Conservation (phyloP, 2,113 vertebrate genomes). For the Semnornis frantzii region DNA sequence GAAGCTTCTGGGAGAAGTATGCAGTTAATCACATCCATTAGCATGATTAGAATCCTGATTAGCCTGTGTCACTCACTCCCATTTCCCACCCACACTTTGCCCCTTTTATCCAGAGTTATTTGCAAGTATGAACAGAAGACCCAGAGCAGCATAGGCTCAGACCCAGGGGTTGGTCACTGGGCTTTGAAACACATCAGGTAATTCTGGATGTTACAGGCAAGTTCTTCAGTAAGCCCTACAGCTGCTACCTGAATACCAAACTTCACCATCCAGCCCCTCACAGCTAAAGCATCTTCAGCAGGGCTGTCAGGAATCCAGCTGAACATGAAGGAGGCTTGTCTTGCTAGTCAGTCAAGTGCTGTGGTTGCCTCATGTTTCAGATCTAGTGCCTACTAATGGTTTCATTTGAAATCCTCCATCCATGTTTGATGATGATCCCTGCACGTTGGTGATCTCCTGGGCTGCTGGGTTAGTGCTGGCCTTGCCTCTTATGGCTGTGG, state of each 20-base stretch:
- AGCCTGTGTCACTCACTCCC: constrained; percentile 45
- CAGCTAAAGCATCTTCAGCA: not conserved
- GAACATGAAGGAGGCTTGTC: not conserved
- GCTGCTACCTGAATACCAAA: not conserved
- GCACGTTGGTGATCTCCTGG: fast-evolving
- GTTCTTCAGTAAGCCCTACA: not conserved
- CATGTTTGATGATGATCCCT: not conserved
- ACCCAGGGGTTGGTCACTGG: not conserved
- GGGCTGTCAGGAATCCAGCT: not conserved
- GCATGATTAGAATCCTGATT: constrained; percentile 56
- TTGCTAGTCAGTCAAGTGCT: not conserved
- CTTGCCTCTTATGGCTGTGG: not conserved
- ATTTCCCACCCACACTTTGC: not conserved
- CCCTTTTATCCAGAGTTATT: not conserved
- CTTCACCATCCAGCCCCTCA: not conserved
- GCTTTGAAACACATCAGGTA: not conserved
- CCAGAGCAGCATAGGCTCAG: not conserved
- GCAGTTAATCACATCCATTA: constrained; percentile 66
- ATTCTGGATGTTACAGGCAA: not conserved
- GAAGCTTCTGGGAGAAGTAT: constrained; percentile 39
- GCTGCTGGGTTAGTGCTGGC: not conserved
- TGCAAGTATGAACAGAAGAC: not conserved
- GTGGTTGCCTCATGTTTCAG: fast-evolving
- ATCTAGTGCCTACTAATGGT: fast-evolving
- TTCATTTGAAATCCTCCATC: not conserved